Evolutionary conservation across 2,797 vertebrate species (phyloP).

Genomic region (Sebastes itinus): DNA sequence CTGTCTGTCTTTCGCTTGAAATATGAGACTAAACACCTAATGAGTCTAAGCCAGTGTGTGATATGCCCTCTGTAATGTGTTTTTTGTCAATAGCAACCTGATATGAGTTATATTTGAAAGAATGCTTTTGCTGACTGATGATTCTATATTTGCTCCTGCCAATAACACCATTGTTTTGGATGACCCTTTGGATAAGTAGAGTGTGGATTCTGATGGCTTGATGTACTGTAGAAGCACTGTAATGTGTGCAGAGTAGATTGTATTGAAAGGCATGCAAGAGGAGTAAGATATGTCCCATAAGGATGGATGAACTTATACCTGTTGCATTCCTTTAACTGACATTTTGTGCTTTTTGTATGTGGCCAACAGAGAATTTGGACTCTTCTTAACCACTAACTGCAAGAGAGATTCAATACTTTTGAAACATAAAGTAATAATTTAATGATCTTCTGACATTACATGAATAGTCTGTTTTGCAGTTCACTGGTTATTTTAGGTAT

Average conservation of each 20-base stretch:
- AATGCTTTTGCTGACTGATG: constrained; percentile 66
- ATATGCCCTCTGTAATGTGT: background rate
- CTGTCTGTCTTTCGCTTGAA: constrained; percentile 24
- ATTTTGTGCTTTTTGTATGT: constrained; percentile 69
- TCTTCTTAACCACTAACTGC: constrained; percentile 79
- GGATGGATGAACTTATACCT: constrained; percentile 62
- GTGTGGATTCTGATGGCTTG: constrained; percentile 75
- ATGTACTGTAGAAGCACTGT: constrained; percentile 54
- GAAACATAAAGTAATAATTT: background rate
- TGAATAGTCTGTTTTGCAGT: constrained; percentile 75
- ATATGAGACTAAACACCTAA: constrained; percentile 9
- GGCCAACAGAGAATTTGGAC: constrained; percentile 14
- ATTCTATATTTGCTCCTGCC: constrained; percentile 73
- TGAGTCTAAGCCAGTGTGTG: background rate
- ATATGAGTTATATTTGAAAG: constrained; percentile 48
- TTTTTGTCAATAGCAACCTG: background rate
- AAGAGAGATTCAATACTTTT: constrained; percentile 66
- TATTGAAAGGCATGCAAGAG: constrained; percentile 81
- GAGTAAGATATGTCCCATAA: constrained; percentile 51
- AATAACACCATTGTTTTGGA: constrained; percentile 78
- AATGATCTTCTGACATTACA: background rate
- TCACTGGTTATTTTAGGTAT: constrained; percentile 74
- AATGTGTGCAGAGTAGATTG: constrained; percentile 60
- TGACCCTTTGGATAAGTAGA: constrained; percentile 84
- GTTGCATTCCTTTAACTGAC: constrained; percentile 77